These are phyloP conservation scores for Vulpes ferrilata DNA, from an alignment of 2,113 vertebrate species.

Conservation along the genomic window DNA sequence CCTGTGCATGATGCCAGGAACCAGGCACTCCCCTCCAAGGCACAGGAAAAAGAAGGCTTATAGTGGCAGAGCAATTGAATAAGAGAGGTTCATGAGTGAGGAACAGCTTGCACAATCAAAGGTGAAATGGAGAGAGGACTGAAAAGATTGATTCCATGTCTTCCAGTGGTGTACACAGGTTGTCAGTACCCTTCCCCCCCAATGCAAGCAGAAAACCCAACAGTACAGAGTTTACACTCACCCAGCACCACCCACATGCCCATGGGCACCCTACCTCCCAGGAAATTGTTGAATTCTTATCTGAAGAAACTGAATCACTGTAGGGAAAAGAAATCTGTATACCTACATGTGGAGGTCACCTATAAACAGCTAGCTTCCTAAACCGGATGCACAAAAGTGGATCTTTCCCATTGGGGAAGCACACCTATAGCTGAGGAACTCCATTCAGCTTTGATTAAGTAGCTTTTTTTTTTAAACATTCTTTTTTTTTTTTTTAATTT, in stretches of 20 bases:
- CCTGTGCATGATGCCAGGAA: neutral
- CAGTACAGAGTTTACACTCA: neutral
- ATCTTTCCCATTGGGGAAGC: neutral
- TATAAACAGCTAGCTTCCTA: neutral
- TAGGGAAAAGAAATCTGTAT: neutral
- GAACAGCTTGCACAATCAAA: neutral
- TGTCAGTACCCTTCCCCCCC: fast-evolving
- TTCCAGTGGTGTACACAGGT: neutral
- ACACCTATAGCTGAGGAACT: neutral
- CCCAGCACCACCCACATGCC: too few relatives aligned
- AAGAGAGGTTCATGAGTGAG: neutral
- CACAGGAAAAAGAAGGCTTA: neutral
- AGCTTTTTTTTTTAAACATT: neutral
- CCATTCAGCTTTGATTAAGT: neutral
- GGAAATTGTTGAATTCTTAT: neutral
- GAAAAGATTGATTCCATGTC: neutral
- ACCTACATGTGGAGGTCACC: neutral
- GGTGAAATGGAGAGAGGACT: neutral
- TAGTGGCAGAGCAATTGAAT: neutral
- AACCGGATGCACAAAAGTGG: neutral
- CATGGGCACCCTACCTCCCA: too few relatives aligned
- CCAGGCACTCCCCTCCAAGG: neutral
- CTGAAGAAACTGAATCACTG: neutral
- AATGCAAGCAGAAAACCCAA: neutral
- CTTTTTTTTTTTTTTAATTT: too few relatives aligned